phyloP scores from a whole-genome alignment of 35 echinoderm and acorn worm genomes.

The Chiridota heheva region DNA sequence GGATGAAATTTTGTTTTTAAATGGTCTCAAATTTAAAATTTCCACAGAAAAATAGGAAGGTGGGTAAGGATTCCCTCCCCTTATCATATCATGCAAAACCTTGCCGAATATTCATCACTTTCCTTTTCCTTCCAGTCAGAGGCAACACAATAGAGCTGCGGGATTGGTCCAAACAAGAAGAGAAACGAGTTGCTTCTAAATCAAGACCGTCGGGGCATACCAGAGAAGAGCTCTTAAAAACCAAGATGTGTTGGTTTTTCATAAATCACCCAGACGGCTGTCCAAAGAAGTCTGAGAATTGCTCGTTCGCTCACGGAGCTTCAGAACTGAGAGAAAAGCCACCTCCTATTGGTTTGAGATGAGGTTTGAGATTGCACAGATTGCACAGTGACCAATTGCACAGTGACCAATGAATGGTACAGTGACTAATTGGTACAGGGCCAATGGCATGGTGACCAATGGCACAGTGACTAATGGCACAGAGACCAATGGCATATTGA shows the following conservation, averaged over 20 bases:
- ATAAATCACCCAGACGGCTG: constrained; percentile 72
- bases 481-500: too few species aligned
- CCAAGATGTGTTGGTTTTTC: constrained; percentile 79
- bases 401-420: too few species aligned
- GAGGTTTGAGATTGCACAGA: too few species aligned
- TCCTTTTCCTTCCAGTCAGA: constrained; percentile 43
- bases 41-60: too few species aligned
- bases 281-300: constrained; percentile 34
- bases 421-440: too few species aligned
- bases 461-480: too few species aligned
- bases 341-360: too few species aligned
- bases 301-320: constrained; percentile 83
- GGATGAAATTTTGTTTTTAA: too few species aligned
- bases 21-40: too few species aligned
- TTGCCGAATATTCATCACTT: not conserved
- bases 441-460: too few species aligned
- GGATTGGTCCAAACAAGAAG: constrained; percentile 62
- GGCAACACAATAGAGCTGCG: constrained; percentile 47
- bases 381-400: too few species aligned
- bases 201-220: constrained; percentile 3
- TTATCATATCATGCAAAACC: not conserved
- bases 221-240: constrained; percentile 53
- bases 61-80: not conserved
- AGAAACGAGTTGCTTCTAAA: not conserved
- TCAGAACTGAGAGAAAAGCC: constrained; percentile 69